Percentiles rank a stretch among this genome's conserved stretches.
Evolutionary conservation across 2,113 vertebrate genomes (phyloP).

Genomic region (Cichladusa arquata): DNA sequence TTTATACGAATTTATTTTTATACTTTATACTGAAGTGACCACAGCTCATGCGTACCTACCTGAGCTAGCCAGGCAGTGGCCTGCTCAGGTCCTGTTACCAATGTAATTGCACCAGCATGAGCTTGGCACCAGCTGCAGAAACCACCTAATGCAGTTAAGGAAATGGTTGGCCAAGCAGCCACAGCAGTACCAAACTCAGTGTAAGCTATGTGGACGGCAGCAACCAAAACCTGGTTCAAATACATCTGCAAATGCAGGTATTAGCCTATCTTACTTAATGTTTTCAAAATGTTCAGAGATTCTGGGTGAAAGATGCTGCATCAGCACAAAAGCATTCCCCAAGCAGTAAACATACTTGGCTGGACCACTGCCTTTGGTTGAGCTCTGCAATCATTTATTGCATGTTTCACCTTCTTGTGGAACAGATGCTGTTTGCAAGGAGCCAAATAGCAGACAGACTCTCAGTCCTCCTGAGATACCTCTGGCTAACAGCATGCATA

Average conservation of each 20-base stretch:
- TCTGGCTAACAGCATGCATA: slow-evolving; percentile 13
- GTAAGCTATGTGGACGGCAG: neutral
- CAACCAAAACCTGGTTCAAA: neutral
- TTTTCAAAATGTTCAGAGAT: neutral
- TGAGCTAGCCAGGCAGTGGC: neutral
- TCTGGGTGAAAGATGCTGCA: neutral
- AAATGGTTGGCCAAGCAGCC: neutral
- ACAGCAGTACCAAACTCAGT: neutral
- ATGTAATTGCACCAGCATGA: fast-evolving
- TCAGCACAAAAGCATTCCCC: slow-evolving; percentile 18
- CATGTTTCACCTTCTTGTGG: slow-evolving; percentile 39
- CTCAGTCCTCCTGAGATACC: slow-evolving; percentile 25
- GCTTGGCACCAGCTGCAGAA: neutral
- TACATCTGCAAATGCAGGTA: neutral
- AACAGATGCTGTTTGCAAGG: slow-evolving; percentile 51
- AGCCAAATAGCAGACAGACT: slow-evolving; percentile 49
- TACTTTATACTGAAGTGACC: neutral
- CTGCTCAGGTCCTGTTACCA: neutral
- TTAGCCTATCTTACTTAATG: neutral
- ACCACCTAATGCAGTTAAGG: neutral
- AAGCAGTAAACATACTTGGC: slow-evolving; percentile 39
- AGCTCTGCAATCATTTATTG: slow-evolving; percentile 30
- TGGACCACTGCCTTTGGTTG: slow-evolving; percentile 7
- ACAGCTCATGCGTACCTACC: neutral
- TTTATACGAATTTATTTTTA: too few relatives aligned